These are phyloP conservation scores for Carposina sasakii DNA, from an alignment of 1,140 invertebrate species.

Conservation along the genomic window DNA sequence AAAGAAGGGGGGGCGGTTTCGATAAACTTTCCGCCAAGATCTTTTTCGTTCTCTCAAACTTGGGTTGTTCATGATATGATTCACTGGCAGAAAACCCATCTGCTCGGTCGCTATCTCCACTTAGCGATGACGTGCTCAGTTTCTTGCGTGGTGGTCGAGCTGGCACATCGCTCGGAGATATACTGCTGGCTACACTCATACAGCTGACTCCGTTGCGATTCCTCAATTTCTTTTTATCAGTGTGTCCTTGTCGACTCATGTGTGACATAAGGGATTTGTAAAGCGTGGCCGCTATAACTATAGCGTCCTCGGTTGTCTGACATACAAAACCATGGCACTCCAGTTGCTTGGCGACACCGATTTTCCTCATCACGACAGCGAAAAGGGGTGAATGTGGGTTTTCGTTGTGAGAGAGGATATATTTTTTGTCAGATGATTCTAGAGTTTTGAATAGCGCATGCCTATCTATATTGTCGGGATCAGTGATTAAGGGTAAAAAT, in stretches of 20 bases:
- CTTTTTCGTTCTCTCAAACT: slow-evolving; percentile 40
- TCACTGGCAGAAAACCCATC: slow-evolving; percentile 59
- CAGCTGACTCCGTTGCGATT: slow-evolving; percentile 81
- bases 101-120: slow-evolving; percentile 74
- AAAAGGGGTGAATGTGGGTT: slow-evolving; percentile 87
- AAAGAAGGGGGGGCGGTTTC: slow-evolving; percentile 31
- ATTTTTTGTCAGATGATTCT: slow-evolving; percentile 70
- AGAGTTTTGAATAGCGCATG: slow-evolving; percentile 76
- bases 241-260: slow-evolving; percentile 74
- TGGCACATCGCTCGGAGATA: slow-evolving; percentile 62
- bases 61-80: slow-evolving; percentile 47
- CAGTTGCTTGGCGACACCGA: slow-evolving; percentile 82
- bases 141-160: slow-evolving; percentile 75
- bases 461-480: slow-evolving; percentile 85
- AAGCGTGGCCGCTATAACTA: slow-evolving; percentile 90
- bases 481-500: slow-evolving; percentile 89
- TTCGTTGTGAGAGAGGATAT: slow-evolving; percentile 72
- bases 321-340: slow-evolving; percentile 95
- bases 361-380: slow-evolving; percentile 90
- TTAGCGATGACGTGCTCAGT: slow-evolving; percentile 73
- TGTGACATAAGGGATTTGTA: slow-evolving; percentile 89
- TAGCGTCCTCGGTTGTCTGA: slow-evolving; percentile 88
- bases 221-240: slow-evolving; percentile 71
- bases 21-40: slow-evolving; percentile 35
- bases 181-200: slow-evolving; percentile 77